A percentile compares a stretch with the other conserved stretches of the same genome.
phyloP scores from a whole-genome alignment of 1,140 invertebrate species.

The Melanaphis sacchari region DNA sequence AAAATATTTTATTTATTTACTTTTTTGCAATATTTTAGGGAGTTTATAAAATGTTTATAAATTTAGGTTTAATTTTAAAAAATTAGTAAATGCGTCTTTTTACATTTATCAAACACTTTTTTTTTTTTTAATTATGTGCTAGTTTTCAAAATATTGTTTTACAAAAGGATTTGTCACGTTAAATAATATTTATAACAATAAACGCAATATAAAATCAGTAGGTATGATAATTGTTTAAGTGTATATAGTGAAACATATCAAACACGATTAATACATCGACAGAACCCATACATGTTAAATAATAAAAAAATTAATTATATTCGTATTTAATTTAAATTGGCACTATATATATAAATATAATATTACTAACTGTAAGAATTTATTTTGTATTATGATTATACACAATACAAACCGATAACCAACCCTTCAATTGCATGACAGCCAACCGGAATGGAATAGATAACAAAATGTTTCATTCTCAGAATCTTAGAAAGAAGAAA shows the following conservation, averaged over 20 bases:
- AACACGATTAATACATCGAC: not conserved
- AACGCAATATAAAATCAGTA: not conserved
- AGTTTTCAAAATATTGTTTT: not conserved
- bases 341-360: not conserved
- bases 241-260: not conserved
- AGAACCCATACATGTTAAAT: not conserved
- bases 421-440: slow-evolving; percentile 18
- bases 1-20: not conserved
- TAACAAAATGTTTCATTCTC: slow-evolving; percentile 27
- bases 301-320: not conserved
- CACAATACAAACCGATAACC: slow-evolving; percentile 40
- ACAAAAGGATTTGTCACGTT: not conserved
- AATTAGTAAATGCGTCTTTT: not conserved
- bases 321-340: not conserved
- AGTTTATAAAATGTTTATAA: not conserved
- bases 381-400: slow-evolving; percentile 5
- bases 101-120: not conserved
- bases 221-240: not conserved
- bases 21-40: not conserved
- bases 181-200: not conserved
- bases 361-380: not conserved
- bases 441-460: slow-evolving; percentile 40
- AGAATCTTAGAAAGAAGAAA: not conserved
- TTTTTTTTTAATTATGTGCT: not conserved
- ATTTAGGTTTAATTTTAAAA: not conserved